Base-by-base conservation (phyloP, 2,888 invertebrate genomes). In the Encarsia formosa region DNA sequence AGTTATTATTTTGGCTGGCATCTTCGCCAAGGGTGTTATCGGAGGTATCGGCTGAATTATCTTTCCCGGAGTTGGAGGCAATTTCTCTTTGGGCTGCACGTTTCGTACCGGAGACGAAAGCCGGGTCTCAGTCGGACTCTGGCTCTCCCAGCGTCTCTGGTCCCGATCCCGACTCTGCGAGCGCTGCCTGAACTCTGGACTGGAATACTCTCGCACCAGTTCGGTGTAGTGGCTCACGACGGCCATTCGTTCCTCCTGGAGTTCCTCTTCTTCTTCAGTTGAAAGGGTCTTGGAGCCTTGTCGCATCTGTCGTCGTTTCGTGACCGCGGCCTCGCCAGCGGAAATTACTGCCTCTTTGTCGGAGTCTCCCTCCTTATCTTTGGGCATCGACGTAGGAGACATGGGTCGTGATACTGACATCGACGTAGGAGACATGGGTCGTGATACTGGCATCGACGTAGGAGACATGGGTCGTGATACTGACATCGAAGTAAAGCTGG, bases 141-240 rank as follows among this genome's bases (percentile, higher is more conserved):
- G 24, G 46, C 46, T 61, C 41, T 39, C 56, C 19, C 8, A 46
- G 39, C 11, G 31, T 44, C 37, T 23, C 49, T 4, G n/a, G 4
- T 45, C 51, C 31, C 47, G 52, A 26, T 46, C 59, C 6, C 24
- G 58, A 44, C 37, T 61, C 40, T 32, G 45, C 29, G 40, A 61
- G 31, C 52, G 46, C 40, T 37, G 46, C 13, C 57, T 49, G 6
- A 50, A 53, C n/a, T 58, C 58, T 1, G 61, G 57, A 41, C 49
- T 55, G 13, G 87, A 84, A 63, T 84, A 84, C 67, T 84, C 86
- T 62, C 81, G 82, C 2, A 91, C 87, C 58, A 91, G 84, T 67
- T 85, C 88, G 16, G 87, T 86, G 63, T 91, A 91, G 67, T 88
- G 86, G 74, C 88, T 87, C 15, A 87, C 85, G 0, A 86, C 83